These are phyloP conservation scores for Ptychoptera albimana DNA, from an alignment of 2,888 invertebrate species.

Conservation along the genomic window DNA sequence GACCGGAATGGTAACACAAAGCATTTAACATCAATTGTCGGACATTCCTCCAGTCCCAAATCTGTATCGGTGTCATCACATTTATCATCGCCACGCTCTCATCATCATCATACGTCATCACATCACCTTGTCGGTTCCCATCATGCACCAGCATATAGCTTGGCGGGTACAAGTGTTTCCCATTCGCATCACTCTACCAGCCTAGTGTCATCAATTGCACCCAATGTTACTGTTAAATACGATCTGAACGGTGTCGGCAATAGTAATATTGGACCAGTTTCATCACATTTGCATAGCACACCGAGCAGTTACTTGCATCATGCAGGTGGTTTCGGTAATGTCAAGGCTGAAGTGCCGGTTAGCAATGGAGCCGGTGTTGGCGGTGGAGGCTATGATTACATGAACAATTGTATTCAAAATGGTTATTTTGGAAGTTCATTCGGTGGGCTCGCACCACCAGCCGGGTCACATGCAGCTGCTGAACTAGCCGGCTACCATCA, in stretches of 20 bases:
- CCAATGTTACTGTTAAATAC: no score
- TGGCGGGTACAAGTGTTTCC: no score
- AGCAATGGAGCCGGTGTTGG: constrained; percentile 4
- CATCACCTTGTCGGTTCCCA: constrained; percentile 8
- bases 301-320: constrained; percentile 6
- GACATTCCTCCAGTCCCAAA: constrained; percentile 1
- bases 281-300: not conserved
- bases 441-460: constrained; percentile 16
- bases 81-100: not conserved
- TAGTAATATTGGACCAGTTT: no score
- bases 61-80: not conserved
- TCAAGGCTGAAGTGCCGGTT: constrained; percentile 8
- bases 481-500: constrained; percentile 64
- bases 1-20: constrained; percentile 6
- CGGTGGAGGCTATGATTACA: constrained; percentile 23
- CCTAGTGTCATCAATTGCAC: no score
- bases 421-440: constrained; percentile 26
- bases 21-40: constrained; percentile 1
- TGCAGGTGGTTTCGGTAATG: constrained; percentile 6
- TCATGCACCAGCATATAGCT: constrained; percentile 4
- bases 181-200: no score
- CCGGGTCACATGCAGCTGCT: constrained; percentile 25
- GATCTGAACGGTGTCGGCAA: no score
- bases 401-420: constrained; percentile 23
- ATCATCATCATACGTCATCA: not conserved